These are phyloP conservation scores for Venustoraphidia nigricollis DNA, from an alignment of 2,888 invertebrate genomes.

Conservation along the genomic window DNA sequence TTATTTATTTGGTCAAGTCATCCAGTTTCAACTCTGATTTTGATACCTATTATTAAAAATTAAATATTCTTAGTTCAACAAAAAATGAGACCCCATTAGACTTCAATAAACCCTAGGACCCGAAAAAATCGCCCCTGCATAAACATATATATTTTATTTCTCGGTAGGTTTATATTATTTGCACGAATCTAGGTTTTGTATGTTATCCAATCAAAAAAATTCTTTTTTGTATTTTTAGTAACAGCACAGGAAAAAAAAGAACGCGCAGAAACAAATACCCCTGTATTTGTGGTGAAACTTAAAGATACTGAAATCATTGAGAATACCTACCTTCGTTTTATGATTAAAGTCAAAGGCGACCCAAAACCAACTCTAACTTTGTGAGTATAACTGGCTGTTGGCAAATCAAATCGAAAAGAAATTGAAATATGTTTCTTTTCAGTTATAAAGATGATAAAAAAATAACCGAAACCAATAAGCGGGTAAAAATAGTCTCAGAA, in stretches of 20 bases:
- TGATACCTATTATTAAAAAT: too few species aligned
- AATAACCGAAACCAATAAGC: conserved; percentile 49
- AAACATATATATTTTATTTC: too few species aligned
- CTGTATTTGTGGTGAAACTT: conserved; percentile 70
- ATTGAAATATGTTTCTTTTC: conserved; percentile 11
- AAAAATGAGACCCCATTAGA: too few species aligned
- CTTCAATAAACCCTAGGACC: too few species aligned
- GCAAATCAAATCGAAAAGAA: not conserved
- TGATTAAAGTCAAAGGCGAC: conserved; percentile 76
- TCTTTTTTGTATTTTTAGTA: conserved; percentile 30
- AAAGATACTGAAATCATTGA: conserved; percentile 79
- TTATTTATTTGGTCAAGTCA: too few species aligned
- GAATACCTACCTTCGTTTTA: conserved; percentile 73
- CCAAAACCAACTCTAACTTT: conserved; percentile 83
- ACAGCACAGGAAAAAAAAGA: conserved; percentile 54
- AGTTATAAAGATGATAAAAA: conserved; percentile 72
- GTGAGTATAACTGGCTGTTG: conserved; percentile 40
- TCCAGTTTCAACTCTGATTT: too few species aligned
- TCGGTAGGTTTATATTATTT: not conserved
- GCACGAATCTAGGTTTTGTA: conserved; percentile 11
- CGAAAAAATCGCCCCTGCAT: too few species aligned
- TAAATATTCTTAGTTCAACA: too few species aligned
- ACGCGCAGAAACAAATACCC: conserved; percentile 54
- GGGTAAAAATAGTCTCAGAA: conserved; percentile 54
- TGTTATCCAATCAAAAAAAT: conserved; percentile 3